Evolutionary conservation across 2,113 vertebrate genomes (phyloP).

Genomic region (Rhabdomys dilectus): DNA sequence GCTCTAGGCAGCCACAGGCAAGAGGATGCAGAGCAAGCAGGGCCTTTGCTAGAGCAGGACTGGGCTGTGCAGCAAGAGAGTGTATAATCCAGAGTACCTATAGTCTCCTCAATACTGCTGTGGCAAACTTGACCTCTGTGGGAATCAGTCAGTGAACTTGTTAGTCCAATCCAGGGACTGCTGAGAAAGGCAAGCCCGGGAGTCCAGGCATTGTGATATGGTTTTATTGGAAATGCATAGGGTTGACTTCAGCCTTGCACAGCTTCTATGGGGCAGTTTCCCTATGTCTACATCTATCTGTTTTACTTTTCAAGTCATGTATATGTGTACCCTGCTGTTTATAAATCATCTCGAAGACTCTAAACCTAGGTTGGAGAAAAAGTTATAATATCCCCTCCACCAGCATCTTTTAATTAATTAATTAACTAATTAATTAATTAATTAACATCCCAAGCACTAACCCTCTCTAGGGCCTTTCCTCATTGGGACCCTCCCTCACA

Average conservation of each 20-base stretch:
- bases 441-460: no score
- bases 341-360: conserved; percentile 34
- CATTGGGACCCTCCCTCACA: no score
- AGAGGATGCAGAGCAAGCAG: background rate
- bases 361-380: background rate
- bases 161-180: background rate
- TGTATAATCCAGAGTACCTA: fast-evolving
- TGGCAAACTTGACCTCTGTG: background rate
- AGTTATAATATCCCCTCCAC: conserved; percentile 29
- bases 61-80: fast-evolving
- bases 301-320: background rate
- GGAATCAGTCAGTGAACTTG: background rate
- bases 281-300: conserved; percentile 72
- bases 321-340: conserved; percentile 57
- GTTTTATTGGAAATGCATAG: background rate
- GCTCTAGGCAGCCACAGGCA: background rate
- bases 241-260: background rate
- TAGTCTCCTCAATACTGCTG: background rate
- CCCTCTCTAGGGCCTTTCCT: no score
- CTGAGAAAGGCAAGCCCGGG: background rate
- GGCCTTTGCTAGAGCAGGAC: background rate
- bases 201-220: background rate
- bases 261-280: background rate
- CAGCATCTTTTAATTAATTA: no score
- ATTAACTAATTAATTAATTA: no score